Percentiles rank a stretch among this genome's conserved stretches.
phyloP scores from a whole-genome alignment of 2,888 invertebrate species.

The Pheosia tremula region DNA sequence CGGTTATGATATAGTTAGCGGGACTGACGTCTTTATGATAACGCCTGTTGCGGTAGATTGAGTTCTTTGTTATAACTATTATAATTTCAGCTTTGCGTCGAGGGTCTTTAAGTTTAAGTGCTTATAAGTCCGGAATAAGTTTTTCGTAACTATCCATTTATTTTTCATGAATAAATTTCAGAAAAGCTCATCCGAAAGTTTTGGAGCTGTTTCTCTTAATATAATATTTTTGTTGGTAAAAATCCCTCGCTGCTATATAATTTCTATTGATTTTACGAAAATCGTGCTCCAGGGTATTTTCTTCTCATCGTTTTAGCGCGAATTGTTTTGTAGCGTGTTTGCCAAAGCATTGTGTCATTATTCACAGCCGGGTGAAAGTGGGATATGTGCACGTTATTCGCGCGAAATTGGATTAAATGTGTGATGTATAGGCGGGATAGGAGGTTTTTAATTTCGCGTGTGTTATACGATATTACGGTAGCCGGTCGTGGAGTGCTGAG shows the following conservation, averaged over 20 bases:
- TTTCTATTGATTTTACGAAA: neutral
- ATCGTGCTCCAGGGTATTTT: neutral
- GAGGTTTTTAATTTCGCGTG: slow-evolving; percentile 52
- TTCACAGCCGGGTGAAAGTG: slow-evolving; percentile 21
- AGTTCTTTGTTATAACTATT: slow-evolving; percentile 26
- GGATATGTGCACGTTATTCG: slow-evolving; percentile 21
- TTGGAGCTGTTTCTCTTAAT: no score
- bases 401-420: slow-evolving; percentile 41
- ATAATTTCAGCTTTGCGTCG: slow-evolving; percentile 16
- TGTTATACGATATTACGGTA: slow-evolving; percentile 44
- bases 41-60: slow-evolving; percentile 27
- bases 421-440: slow-evolving; percentile 40
- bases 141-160: neutral
- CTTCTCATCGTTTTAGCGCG: neutral
- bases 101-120: neutral
- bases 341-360: slow-evolving; percentile 14
- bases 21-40: slow-evolving; percentile 28
- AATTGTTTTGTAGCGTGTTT: neutral
- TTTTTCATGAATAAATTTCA: neutral
- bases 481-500: slow-evolving; percentile 21
- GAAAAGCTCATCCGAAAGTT: neutral
- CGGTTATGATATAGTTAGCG: slow-evolving; percentile 33
- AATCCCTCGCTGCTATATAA: neutral
- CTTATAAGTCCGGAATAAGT: neutral
- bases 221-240: neutral